phyloP scores from a whole-genome alignment of 1,140 invertebrate species.

The Anastatus disparis region DNA sequence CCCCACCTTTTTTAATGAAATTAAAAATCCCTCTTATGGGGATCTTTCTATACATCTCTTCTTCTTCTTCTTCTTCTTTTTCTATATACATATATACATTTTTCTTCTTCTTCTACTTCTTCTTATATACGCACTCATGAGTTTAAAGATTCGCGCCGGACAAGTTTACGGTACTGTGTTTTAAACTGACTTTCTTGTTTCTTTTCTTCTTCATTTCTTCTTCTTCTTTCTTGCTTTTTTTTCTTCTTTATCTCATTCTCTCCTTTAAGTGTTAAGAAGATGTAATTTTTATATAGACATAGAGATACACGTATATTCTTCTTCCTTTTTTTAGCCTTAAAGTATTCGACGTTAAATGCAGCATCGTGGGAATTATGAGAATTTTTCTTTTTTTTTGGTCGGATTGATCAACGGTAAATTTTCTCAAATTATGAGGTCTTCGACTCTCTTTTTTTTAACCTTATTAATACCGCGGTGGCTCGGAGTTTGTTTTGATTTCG shows the following conservation, averaged over 20 bases:
- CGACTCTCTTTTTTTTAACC: too few species aligned
- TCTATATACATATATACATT: too few species aligned
- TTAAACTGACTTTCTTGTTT: not conserved
- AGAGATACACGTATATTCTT: too few species aligned
- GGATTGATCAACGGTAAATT: too few species aligned
- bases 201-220: not conserved
- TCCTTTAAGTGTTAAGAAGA: too few species aligned
- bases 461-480: not conserved
- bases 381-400: too few species aligned
- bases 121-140: not conserved
- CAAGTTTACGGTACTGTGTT: constrained; percentile 33
- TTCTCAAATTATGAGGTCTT: too few species aligned
- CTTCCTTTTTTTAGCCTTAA: too few species aligned
- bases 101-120: not conserved
- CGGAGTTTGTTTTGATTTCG: constrained; percentile 16
- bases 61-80: not conserved
- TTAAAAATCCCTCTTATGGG: too few species aligned
- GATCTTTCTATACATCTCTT: not conserved
- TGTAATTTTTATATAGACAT: too few species aligned
- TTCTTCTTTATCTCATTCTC: not conserved
- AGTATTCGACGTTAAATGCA: too few species aligned
- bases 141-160: constrained; percentile 24
- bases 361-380: too few species aligned
- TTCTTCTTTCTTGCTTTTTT: not conserved
- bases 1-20: constrained; percentile 8